These are phyloP conservation scores for Tipula lateralis DNA, from an alignment of 2,888 invertebrate genomes.

Conservation along the genomic window DNA sequence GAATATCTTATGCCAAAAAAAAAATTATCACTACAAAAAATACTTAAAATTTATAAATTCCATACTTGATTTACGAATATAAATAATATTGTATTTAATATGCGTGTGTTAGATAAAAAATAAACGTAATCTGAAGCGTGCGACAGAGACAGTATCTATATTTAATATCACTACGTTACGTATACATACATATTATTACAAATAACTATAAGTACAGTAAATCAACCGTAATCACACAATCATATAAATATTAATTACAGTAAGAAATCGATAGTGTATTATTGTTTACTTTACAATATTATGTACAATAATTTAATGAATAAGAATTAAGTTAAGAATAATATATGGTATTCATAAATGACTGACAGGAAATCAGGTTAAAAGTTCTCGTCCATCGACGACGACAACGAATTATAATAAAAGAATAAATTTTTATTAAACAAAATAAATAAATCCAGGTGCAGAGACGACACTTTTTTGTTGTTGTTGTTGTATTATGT, in stretches of 20 bases:
- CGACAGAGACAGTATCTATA: not conserved
- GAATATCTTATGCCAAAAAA: not conserved
- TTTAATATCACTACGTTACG: not conserved
- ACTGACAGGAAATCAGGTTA: slow-evolving; percentile 28
- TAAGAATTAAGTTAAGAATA: slow-evolving; percentile 9
- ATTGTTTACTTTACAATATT: not conserved
- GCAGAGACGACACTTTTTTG: slow-evolving; percentile 14
- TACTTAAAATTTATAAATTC: not conserved
- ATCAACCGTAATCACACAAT: not conserved
- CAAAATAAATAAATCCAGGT: slow-evolving; percentile 27
- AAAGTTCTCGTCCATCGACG: not conserved
- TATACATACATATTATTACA: not conserved
- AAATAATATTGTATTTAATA: not conserved
- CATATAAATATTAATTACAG: not conserved
- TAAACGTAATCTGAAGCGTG: not conserved
- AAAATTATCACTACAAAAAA: not conserved
- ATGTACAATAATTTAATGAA: not conserved
- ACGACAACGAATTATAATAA: slow-evolving; percentile 1
- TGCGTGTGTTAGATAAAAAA: not conserved
- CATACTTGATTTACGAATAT: not conserved
- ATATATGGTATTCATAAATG: not conserved
- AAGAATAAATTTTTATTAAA: slow-evolving; percentile 11
- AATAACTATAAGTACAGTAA: not conserved
- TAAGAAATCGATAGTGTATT: not conserved
- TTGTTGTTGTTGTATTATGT: not conserved